These are phyloP conservation scores for Pollicipes pollicipes DNA, from an alignment of 1,140 invertebrate species.

Conservation along the genomic window DNA sequence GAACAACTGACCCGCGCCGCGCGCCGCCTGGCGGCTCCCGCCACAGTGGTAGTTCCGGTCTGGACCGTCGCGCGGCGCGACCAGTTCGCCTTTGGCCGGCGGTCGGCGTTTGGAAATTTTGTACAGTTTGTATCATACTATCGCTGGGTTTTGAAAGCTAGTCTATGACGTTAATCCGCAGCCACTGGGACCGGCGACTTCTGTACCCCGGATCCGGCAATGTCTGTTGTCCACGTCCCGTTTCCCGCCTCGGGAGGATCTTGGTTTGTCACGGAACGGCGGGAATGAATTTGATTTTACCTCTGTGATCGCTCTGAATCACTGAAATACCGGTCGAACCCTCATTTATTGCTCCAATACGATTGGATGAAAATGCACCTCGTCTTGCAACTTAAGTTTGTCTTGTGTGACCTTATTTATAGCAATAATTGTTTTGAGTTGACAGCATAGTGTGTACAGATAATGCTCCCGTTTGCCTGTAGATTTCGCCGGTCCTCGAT, in stretches of 20 bases:
- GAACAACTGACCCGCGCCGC: background rate
- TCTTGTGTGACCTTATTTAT: background rate
- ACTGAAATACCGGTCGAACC: background rate
- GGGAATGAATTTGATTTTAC: background rate
- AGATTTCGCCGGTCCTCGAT: background rate
- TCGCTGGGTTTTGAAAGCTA: conserved; percentile 1
- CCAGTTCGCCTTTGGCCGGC: background rate
- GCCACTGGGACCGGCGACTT: background rate
- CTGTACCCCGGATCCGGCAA: too few species aligned
- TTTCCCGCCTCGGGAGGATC: too few species aligned
- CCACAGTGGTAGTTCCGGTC: background rate
- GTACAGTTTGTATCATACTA: conserved; percentile 2
- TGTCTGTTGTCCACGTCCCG: too few species aligned
- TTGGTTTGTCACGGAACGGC: too few species aligned
- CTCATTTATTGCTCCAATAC: background rate
- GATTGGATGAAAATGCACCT: background rate
- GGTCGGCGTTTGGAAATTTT: background rate
- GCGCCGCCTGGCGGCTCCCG: too few species aligned
- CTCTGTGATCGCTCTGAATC: background rate
- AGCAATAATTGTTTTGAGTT: conserved; percentile 1
- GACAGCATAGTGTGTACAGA: background rate
- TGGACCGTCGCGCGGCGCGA: background rate
- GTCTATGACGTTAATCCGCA: background rate
- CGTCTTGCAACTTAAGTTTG: background rate
- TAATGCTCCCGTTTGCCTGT: background rate